A percentile compares a stretch with the other conserved stretches of the same genome.
Evolutionary conservation across 2,113 vertebrate genomes (phyloP).

Genomic region (Limanda limanda): DNA sequence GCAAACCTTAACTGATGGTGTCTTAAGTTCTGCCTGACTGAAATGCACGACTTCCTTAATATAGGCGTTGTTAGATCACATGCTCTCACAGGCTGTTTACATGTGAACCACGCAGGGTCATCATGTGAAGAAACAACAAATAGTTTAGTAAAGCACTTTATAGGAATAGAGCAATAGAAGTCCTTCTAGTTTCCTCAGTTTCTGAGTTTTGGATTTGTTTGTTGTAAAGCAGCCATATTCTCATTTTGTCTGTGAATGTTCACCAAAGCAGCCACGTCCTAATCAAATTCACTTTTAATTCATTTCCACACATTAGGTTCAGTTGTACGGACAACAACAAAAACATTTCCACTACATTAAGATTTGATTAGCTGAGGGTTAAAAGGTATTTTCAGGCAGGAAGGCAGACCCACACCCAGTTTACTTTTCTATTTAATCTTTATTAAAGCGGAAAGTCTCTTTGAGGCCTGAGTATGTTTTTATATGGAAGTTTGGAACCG

Average conservation of each 20-base stretch:
- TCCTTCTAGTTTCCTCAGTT: neutral
- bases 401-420: too few relatives aligned
- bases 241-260: neutral
- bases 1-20: neutral
- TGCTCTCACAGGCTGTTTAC: constrained; percentile 40
- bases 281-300: too few relatives aligned
- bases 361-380: neutral
- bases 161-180: neutral
- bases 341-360: neutral
- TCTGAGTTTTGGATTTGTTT: neutral
- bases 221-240: too few relatives aligned
- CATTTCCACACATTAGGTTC: neutral
- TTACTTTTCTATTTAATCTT: too few relatives aligned
- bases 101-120: constrained; percentile 34
- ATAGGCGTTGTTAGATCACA: constrained; percentile 36
- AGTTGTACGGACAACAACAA: neutral
- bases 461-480: neutral
- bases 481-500: too few relatives aligned
- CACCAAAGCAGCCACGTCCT: neutral
- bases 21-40: constrained; percentile 36
- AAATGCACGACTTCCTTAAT: neutral
- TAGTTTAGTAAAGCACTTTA: neutral
- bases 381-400: neutral
- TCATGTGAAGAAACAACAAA: constrained; percentile 39
- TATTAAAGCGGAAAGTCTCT: neutral